phyloP scores from a whole-genome alignment of 1,140 invertebrate species.

The Mamestra configurata region DNA sequence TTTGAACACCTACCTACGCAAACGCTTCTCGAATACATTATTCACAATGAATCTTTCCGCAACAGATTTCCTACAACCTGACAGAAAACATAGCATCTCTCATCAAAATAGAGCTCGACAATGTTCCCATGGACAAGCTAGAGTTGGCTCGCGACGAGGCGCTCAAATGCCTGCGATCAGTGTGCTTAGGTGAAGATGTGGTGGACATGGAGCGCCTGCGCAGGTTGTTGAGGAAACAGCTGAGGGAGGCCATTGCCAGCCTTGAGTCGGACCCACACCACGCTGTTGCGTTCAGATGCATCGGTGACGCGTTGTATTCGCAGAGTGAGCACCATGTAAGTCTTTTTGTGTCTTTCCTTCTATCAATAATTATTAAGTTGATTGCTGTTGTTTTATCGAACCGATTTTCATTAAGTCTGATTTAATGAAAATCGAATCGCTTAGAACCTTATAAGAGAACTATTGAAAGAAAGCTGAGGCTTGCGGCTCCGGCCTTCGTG shows the following conservation, averaged over 20 bases:
- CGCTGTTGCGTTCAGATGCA: conserved; percentile 92
- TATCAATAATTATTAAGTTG: no score
- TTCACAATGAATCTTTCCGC: neutral
- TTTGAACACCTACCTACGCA: neutral
- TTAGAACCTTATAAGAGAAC: no score
- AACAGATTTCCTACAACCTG: conserved; percentile 90
- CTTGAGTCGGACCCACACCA: conserved; percentile 94
- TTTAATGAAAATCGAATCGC: no score
- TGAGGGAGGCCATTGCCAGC: conserved; percentile 91
- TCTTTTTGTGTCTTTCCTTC: conserved; percentile 60
- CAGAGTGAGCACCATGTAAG: conserved; percentile 92
- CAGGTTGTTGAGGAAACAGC: conserved; percentile 92
- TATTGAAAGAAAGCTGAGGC: no score
- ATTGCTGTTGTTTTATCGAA: no score
- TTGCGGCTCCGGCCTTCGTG: no score
- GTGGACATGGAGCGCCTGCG: conserved; percentile 93
- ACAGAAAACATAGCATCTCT: conserved; percentile 92
- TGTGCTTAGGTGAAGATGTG: conserved; percentile 85
- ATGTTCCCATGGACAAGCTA: conserved; percentile 92
- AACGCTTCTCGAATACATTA: neutral
- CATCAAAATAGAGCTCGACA: conserved; percentile 92
- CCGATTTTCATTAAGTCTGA: no score
- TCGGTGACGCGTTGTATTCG: conserved; percentile 95
- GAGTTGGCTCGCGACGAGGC: conserved; percentile 90
- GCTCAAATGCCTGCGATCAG: conserved; percentile 86